These are phyloP conservation scores for Mormyrops attenuatus DNA, from an alignment of 2,797 vertebrate genomes.

Conservation along the genomic window DNA sequence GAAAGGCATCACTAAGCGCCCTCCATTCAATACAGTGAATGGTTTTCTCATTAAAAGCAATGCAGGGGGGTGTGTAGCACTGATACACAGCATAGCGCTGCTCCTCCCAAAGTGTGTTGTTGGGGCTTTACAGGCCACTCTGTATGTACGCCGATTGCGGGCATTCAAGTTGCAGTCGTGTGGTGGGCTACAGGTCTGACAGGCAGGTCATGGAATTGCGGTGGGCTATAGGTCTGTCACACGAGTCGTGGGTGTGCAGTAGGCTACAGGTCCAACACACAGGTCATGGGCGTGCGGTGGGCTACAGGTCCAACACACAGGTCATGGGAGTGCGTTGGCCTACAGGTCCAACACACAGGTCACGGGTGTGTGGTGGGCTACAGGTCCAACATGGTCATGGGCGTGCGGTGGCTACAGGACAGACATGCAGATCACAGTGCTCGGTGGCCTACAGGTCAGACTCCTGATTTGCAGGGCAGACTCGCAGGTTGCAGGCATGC, in stretches of 20 bases:
- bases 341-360: background rate
- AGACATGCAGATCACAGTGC: background rate
- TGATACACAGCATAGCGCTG: slow-evolving; percentile 13
- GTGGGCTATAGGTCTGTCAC: background rate
- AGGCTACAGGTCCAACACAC: background rate
- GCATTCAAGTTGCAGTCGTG: background rate
- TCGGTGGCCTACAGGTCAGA: background rate
- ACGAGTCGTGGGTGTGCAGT: background rate
- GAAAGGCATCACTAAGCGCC: slow-evolving; percentile 43
- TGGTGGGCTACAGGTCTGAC: background rate
- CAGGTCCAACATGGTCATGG: background rate
- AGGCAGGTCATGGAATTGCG: background rate
- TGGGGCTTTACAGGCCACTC: background rate
- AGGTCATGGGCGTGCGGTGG: background rate
- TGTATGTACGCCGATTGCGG: background rate
- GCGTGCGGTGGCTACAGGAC: background rate
- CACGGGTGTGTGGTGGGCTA: no score
- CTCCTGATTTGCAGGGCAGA: background rate
- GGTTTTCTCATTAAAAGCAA: slow-evolving; percentile 31
- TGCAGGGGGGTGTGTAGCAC: background rate
- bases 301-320: background rate
- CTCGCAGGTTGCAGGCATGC: no score
- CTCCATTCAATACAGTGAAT: slow-evolving; percentile 36
- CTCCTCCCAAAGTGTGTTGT: slow-evolving; percentile 8
- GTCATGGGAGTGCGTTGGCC: accelerated